Percentiles rank a stretch among this genome's conserved stretches.
Evolutionary conservation across 2,888 invertebrate species (phyloP).

Genomic region (Dysmachus trigonus): DNA sequence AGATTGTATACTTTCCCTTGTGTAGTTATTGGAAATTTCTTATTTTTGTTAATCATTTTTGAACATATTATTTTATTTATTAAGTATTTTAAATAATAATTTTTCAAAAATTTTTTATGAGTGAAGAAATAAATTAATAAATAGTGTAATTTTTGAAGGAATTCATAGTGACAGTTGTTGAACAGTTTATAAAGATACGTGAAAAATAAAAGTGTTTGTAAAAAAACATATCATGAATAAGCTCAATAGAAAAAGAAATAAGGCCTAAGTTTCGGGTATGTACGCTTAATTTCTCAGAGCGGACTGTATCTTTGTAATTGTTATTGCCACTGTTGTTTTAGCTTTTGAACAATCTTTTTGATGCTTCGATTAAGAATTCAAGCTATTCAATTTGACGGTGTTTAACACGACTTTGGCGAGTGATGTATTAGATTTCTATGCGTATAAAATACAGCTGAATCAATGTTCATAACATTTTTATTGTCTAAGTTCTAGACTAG

Average conservation of each 20-base stretch:
- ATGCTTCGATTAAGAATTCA: background rate
- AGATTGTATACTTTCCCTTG: background rate
- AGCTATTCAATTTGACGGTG: too few species aligned
- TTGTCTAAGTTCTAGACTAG: background rate
- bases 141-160: too few species aligned
- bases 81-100: background rate
- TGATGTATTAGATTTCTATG: background rate
- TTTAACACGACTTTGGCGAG: too few species aligned
- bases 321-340: background rate
- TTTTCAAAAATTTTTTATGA: background rate
- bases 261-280: too few species aligned
- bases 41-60: background rate
- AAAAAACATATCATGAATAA: too few species aligned
- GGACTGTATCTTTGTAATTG: too few species aligned
- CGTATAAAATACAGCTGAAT: background rate
- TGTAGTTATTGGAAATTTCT: background rate
- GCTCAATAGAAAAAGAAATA: too few species aligned
- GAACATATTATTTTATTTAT: background rate
- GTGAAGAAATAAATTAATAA: background rate
- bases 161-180: too few species aligned
- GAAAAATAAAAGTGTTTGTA: too few species aligned
- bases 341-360: background rate
- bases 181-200: too few species aligned
- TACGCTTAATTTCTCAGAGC: too few species aligned
- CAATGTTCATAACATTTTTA: background rate